phyloP scores from a whole-genome alignment of 1,140 invertebrate species.

The Pseudomyrmex sp. region DNA sequence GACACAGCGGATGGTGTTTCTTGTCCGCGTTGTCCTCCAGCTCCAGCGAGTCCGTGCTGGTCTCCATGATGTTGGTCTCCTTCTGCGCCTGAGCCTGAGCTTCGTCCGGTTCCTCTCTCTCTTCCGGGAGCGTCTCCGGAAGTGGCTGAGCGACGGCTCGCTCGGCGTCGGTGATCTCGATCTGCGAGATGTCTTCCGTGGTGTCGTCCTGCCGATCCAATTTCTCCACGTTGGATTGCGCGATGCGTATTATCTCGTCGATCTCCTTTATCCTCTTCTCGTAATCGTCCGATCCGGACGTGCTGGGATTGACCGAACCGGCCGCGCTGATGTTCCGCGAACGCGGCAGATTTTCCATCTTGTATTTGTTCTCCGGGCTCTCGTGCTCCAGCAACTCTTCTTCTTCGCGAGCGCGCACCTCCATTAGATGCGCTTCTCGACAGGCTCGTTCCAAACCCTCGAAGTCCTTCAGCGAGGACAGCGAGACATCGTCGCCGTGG shows the following conservation, averaged over 20 bases:
- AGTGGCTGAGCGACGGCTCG: slow-evolving; percentile 41
- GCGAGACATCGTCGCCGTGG: slow-evolving; percentile 95
- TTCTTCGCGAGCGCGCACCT: slow-evolving; percentile 93
- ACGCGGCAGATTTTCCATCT: slow-evolving; percentile 80
- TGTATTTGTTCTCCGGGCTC: slow-evolving; percentile 87
- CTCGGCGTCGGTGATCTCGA: slow-evolving; percentile 80
- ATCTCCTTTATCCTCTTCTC: slow-evolving; percentile 91
- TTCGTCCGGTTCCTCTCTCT: slow-evolving; percentile 11
- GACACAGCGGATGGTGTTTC: slow-evolving; percentile 78
- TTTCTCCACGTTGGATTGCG: slow-evolving; percentile 89
- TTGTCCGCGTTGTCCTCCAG: slow-evolving; percentile 81
- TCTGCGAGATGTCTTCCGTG: slow-evolving; percentile 83
- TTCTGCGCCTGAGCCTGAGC: neutral
- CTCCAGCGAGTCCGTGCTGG: slow-evolving; percentile 88
- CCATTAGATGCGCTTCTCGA: slow-evolving; percentile 92
- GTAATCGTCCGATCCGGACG: slow-evolving; percentile 88
- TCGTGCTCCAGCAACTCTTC: slow-evolving; percentile 92
- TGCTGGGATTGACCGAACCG: slow-evolving; percentile 84
- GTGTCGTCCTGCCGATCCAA: slow-evolving; percentile 86
- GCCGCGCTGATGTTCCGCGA: slow-evolving; percentile 76
- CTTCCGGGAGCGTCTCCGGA: slow-evolving; percentile 4
- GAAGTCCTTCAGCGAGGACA: slow-evolving; percentile 97
- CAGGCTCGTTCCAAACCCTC: slow-evolving; percentile 96
- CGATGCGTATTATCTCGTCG: slow-evolving; percentile 90
- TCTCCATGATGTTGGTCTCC: slow-evolving; percentile 85